Percentiles rank a stretch among this genome's conserved stretches.
Evolutionary conservation across 2,113 vertebrate genomes (phyloP).

Genomic region (Laticauda colubrina): DNA sequence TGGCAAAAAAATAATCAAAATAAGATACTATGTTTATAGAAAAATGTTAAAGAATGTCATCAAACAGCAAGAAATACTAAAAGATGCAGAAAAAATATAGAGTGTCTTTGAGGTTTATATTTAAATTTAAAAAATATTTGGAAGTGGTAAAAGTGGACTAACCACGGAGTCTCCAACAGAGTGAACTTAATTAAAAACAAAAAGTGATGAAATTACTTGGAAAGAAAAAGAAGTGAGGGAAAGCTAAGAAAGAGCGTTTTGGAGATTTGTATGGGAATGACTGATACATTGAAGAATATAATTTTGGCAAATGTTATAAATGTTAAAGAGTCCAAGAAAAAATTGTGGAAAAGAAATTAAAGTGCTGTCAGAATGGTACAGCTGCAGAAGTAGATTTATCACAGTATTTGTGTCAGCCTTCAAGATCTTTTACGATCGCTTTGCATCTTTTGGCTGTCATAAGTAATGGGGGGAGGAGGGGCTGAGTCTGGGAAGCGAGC

Average conservation of each 20-base stretch:
- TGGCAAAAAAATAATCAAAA: background rate
- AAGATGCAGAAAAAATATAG: background rate
- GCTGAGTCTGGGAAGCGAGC: no score
- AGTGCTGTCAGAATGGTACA: background rate
- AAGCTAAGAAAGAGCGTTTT: background rate
- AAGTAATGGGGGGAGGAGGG: no score
- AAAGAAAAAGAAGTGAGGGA: background rate
- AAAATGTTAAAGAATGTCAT: background rate
- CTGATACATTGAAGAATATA: background rate
- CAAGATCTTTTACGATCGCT: no score
- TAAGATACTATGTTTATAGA: background rate
- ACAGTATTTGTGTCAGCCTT: background rate
- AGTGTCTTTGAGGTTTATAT: background rate
- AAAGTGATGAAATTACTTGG: background rate
- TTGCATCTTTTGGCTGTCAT: no score
- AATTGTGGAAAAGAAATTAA: background rate
- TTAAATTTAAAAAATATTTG: background rate
- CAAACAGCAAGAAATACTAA: background rate
- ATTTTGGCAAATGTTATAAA: background rate
- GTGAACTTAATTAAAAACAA: background rate
- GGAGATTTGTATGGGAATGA: background rate
- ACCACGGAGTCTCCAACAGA: background rate
- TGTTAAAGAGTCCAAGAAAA: background rate
- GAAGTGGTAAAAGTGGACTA: background rate
- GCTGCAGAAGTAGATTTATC: background rate